Evolutionary conservation across 1,140 invertebrate species (phyloP).

Genomic region (Lordiphosa collinella): DNA sequence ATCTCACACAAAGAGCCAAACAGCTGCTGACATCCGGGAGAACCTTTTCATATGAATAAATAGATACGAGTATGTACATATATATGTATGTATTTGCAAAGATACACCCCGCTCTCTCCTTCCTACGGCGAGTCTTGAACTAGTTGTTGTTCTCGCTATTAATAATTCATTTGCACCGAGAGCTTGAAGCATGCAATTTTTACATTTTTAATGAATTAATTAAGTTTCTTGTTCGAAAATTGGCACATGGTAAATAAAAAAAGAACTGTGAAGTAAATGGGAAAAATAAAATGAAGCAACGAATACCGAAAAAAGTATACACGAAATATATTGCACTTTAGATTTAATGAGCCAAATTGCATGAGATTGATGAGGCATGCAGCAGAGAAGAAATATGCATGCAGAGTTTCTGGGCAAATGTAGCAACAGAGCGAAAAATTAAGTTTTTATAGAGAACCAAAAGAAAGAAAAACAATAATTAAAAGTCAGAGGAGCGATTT

Average conservation of each 20-base stretch:
- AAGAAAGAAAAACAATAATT: not conserved
- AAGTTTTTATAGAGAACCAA: not conserved
- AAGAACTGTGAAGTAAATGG: not conserved
- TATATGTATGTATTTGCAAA: not conserved
- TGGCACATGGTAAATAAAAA: slow-evolving; percentile 24
- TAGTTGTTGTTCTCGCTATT: slow-evolving; percentile 31
- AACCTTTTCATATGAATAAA: slow-evolving; percentile 41
- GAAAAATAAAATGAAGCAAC: too few species aligned
- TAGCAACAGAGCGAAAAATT: slow-evolving; percentile 58
- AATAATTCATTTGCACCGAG: slow-evolving; percentile 68
- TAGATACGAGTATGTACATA: slow-evolving; percentile 16
- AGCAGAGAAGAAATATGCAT: slow-evolving; percentile 21
- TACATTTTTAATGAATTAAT: slow-evolving; percentile 60
- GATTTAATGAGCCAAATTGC: slow-evolving; percentile 42
- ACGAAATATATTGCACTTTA: slow-evolving; percentile 34
- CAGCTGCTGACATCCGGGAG: slow-evolving; percentile 52
- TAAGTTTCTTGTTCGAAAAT: slow-evolving; percentile 40
- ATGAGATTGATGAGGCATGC: slow-evolving; percentile 60
- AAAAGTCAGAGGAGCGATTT: not conserved
- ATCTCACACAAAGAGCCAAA: slow-evolving; percentile 14
- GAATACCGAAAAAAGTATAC: slow-evolving; percentile 1
- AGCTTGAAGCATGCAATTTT: slow-evolving; percentile 51
- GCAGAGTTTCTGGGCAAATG: slow-evolving; percentile 7
- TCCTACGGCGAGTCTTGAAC: not conserved
- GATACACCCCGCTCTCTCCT: not conserved